These are phyloP conservation scores for Melanotaenia nigrans DNA, from an alignment of 2,797 vertebrate genomes.

Conservation along the genomic window DNA sequence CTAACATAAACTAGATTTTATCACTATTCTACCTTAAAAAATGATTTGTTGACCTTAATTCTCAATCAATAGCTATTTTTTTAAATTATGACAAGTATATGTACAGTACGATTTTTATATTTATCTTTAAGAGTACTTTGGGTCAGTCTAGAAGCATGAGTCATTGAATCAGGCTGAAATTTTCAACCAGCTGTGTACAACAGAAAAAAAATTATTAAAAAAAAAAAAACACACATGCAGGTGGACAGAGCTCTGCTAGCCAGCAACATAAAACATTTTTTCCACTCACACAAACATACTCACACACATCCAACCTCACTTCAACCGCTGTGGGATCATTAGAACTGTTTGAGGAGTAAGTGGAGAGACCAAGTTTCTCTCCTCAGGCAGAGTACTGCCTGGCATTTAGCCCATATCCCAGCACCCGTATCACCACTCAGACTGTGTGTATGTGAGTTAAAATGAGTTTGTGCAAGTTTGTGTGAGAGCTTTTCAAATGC, in stretches of 20 bases:
- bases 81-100: no score
- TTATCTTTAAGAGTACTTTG: no score
- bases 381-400: conserved; percentile 34
- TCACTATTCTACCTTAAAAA: no score
- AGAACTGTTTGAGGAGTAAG: conserved; percentile 47
- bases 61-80: no score
- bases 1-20: no score
- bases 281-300: not conserved
- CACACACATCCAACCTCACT: conserved; percentile 1
- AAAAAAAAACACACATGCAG: not conserved
- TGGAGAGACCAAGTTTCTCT: conserved; percentile 47
- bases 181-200: no score
- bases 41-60: no score
- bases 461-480: conserved; percentile 22
- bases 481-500: conserved; percentile 10
- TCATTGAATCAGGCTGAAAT: no score
- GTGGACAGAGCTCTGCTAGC: not conserved
- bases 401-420: conserved; percentile 44
- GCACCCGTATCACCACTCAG: conserved; percentile 32
- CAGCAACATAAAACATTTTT: not conserved
- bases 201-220: not conserved
- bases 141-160: no score
- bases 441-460: conserved; percentile 15
- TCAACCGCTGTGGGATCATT: conserved; percentile 38
- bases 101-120: no score